These are phyloP conservation scores for Caenorhabditis sinica DNA, from an alignment of 2,888 invertebrate species.

Conservation along the genomic window DNA sequence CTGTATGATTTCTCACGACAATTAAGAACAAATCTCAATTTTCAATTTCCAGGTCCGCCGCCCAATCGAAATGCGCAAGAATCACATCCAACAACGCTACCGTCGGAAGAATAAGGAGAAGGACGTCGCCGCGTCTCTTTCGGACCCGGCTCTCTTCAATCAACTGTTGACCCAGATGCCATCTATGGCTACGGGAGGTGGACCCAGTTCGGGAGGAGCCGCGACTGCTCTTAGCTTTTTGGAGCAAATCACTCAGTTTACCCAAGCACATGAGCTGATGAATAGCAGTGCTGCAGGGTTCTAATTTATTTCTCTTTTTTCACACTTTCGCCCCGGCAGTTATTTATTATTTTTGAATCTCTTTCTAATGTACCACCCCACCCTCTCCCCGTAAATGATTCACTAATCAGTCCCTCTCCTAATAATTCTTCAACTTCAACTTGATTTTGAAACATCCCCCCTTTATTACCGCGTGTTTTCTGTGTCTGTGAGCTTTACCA, in stretches of 20 bases:
- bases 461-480: constrained; percentile 45
- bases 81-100: constrained; percentile 83
- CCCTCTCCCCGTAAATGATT: not conserved
- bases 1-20: not conserved
- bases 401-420: not conserved
- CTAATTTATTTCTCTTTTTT: constrained; percentile 3
- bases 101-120: constrained; percentile 76
- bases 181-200: constrained; percentile 20
- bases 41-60: constrained; percentile 80
- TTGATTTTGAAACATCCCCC: too few relatives aligned
- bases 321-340: not conserved
- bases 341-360: not conserved
- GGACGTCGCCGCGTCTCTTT: constrained; percentile 4
- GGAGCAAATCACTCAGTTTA: constrained; percentile 57
- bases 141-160: constrained; percentile 26
- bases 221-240: constrained; percentile 34
- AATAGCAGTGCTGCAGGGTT: constrained; percentile 43
- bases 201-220: not conserved
- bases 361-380: constrained; percentile 15
- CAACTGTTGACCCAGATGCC: constrained; percentile 46
- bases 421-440: too few relatives aligned
- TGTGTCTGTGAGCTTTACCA: constrained; percentile 55
- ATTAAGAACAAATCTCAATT: not conserved
- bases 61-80: constrained; percentile 83
- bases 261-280: constrained; percentile 50